Percentiles rank a stretch among this genome's conserved stretches.
phyloP scores from a whole-genome alignment of 2,888 invertebrate species.

The Diarsia brunnea region DNA sequence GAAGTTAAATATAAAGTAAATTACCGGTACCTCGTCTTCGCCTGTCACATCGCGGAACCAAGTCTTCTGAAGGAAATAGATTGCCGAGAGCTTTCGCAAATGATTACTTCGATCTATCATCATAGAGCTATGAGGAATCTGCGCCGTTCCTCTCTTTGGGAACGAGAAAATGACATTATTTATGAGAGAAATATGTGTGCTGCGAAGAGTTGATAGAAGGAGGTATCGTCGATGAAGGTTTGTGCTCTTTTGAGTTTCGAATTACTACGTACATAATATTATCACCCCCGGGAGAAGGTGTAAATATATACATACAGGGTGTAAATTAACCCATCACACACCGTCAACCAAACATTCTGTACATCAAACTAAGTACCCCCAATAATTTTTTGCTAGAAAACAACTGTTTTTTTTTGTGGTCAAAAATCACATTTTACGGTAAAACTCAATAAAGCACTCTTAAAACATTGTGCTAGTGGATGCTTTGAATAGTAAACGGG shows the following conservation, averaged over 20 bases:
- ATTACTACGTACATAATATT: too few species aligned
- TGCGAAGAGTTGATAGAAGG: not conserved
- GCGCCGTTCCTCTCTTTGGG: slow-evolving; percentile 1
- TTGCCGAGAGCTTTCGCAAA: slow-evolving; percentile 26
- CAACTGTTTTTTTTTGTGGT: too few species aligned
- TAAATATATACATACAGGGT: too few species aligned
- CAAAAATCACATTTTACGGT: too few species aligned
- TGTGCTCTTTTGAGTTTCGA: not conserved
- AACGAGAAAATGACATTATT: slow-evolving; percentile 22
- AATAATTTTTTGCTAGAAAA: too few species aligned
- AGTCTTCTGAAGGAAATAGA: slow-evolving; percentile 32
- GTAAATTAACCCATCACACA: too few species aligned
- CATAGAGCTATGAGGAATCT: slow-evolving; percentile 11
- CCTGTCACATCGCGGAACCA: slow-evolving; percentile 44
- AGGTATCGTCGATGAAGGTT: not conserved
- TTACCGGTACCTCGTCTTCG: slow-evolving; percentile 25
- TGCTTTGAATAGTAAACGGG: too few species aligned
- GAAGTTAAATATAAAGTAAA: slow-evolving; percentile 12
- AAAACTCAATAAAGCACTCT: too few species aligned
- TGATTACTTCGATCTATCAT: slow-evolving; percentile 51
- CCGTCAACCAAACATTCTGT: too few species aligned
- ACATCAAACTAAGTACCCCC: too few species aligned
- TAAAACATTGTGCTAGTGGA: too few species aligned
- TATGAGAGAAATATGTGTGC: slow-evolving; percentile 14
- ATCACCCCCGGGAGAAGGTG: too few species aligned